Evolutionary conservation across 2,888 invertebrate species (phyloP), one percentile per base, ranked within the genome.

Genomic region (Desoria tigrina): DNA sequence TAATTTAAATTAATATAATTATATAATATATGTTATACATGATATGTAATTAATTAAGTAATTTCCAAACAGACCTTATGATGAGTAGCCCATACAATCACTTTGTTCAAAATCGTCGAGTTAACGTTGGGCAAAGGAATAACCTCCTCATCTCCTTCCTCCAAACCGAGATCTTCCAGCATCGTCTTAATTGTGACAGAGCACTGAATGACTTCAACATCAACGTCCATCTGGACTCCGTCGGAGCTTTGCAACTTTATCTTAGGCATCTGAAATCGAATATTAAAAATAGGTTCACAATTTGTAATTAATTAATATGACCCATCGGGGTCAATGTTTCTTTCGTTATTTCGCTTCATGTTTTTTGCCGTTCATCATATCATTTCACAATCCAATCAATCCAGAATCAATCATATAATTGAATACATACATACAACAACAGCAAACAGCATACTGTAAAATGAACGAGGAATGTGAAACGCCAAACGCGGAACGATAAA

Each of bases 181-280:
- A 99, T 98, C 2, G 96, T 98, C 82, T 96, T 97, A 76, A 99
- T 96, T 0, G 97, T 98, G 18, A 94, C 93, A 0, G 96, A 97
- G 81, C 95, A 95, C 84, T 95, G 94, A 53, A 97, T 97, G 66
- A 98, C 94, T 80, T 97, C 94, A 0, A 94, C 91, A 78, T 97
- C 96, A 0, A 97, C 95, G 75, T 94, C 92, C 79, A 98, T 98
- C 26, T 92, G 88, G 81, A 97, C 96, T 59, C 92, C 93, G 81
- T 98, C 96, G 1, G 92, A 92, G 69, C 95, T 95, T 81, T 95
- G 93, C 72, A 97, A 83, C 80, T 94, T 96, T 75, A 97, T 95
- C 77, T 87, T 91, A 42, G 94, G 93, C 95, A 96, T 96, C 87
- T 89, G 21, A n/a, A 7, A 37, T 21, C 32, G 24, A 23, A 53